Conservation (phyloP, 30 jellyfish, hydroid and myxozoan genomes). For the Hydractinia symbiolongicarpus region DNA sequence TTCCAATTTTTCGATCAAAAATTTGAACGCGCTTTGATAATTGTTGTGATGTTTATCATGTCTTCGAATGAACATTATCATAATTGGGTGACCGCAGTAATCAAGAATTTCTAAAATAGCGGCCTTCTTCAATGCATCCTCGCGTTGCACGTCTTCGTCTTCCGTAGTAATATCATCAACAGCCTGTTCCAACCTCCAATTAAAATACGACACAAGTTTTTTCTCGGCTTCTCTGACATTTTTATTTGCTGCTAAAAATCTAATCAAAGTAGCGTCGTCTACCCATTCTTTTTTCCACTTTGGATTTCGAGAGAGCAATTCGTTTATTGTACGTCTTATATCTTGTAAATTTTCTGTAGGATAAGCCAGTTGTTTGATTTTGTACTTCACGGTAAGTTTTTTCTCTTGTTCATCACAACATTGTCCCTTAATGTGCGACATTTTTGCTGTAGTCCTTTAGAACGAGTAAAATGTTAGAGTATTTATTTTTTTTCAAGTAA, state of each 20-base stretch:
- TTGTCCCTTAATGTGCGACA: too few species aligned
- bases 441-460: too few species aligned
- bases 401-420: not conserved
- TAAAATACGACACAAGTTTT: conserved; percentile 38
- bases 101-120: conserved; percentile 34
- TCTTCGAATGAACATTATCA: conserved; percentile 1
- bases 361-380: conserved; percentile 44
- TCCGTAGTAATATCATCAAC: conserved; percentile 41
- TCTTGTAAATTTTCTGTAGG: conserved; percentile 36
- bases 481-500: too few species aligned
- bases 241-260: conserved; percentile 50
- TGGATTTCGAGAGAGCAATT: not conserved
- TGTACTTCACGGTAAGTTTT: conserved; percentile 38
- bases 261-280: not conserved
- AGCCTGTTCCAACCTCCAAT: conserved; percentile 68
- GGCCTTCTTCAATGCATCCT: conserved; percentile 49
- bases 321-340: conserved; percentile 24
- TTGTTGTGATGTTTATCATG: conserved; percentile 11
- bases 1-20: conserved; percentile 26
- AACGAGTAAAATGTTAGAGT: too few species aligned
- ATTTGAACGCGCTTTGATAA: not conserved
- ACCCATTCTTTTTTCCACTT: conserved; percentile 23
- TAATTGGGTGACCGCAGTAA: conserved; percentile 50
- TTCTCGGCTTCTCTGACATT: conserved; percentile 45
- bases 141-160: conserved; percentile 41